Base-by-base conservation (phyloP, 64 coral and sea anemone species). In the Stichodactyla mertensii region DNA sequence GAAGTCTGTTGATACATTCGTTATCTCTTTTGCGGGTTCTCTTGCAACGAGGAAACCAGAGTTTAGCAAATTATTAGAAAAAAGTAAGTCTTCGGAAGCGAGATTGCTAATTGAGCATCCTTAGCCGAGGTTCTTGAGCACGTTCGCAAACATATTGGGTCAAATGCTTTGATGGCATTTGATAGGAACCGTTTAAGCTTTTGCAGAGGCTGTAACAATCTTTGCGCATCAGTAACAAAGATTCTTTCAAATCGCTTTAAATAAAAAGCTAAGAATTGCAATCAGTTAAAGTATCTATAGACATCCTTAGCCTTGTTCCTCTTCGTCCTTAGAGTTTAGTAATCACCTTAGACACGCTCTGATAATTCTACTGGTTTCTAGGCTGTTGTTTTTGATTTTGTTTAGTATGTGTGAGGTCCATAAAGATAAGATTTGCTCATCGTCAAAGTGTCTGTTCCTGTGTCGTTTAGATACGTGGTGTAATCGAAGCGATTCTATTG, bases 351-450 rank as follows among this genome's bases (percentile, higher is more conserved):
- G 4, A 27, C 69, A 74, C n/a, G 9, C 24, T 74, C 27, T 74
- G 24, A 23, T 27, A 74, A 74, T 31, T 74, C 4, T 66, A 66
- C 18, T 45, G 36, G 56, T 58, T 31, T 31, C 24, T 13, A 26
- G 27, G 8, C 16, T 71, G 27, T 71, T 22, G 10, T 36, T 74
- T 71, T 74, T 26, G 10, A 74, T 27, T 74, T 74, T 74, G 20
- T 74, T 31, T 31, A 11, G 69, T 74, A 74, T 74, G 69, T 74
- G 69, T 74, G 69, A 31, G 69, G 69, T 74, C 69, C 12, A 74
- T n/a, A 69, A 61, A 74, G 69, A 74, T 74, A 74, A 74, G 69
- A 74, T 74, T 74, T 74, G 22, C 26, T 74, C 69, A 31, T 26
- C 24, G 69, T 31, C 69, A 74, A 8, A 11, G 10, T 74, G 69